Conservation (phyloP, 2,888 invertebrate species). For the Malthinus flaveolus region DNA sequence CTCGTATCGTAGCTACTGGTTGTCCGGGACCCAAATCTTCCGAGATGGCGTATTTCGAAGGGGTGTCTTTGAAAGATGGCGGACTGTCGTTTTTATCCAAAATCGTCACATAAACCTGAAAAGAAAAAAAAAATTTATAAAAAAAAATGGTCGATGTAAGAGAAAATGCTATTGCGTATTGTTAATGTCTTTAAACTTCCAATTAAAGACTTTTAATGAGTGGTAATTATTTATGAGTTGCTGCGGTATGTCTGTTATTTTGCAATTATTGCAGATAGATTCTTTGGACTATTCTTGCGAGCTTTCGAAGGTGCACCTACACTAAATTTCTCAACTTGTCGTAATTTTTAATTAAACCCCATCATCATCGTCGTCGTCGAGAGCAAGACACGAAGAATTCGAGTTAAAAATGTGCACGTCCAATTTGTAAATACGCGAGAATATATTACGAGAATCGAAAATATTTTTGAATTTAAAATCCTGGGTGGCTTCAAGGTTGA, state of each 20-base stretch:
- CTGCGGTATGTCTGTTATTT: conserved; percentile 21
- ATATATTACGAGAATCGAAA: conserved; percentile 16
- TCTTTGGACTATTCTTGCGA: conserved; percentile 11
- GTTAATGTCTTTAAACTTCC: conserved; percentile 18
- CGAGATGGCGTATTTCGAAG: conserved; percentile 74
- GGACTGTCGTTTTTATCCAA: conserved; percentile 94
- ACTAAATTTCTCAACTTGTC: too few species aligned
- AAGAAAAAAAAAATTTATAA: conserved; percentile 44
- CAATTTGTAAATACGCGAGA: background rate
- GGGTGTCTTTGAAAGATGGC: conserved; percentile 80
- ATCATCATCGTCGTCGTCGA: too few species aligned
- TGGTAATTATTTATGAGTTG: conserved; percentile 25
- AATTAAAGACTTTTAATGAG: conserved; percentile 25
- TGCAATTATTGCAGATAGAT: conserved; percentile 23
- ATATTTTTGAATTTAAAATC: conserved; percentile 2
- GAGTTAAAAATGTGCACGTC: too few species aligned
- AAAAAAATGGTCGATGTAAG: background rate
- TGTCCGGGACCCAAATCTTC: conserved; percentile 86
- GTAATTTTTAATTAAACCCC: too few species aligned
- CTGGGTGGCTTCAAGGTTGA: conserved; percentile 16
- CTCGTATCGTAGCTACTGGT: conserved; percentile 73
- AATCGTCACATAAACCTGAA: conserved; percentile 83
- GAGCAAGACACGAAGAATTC: too few species aligned
- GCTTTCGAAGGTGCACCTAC: too few species aligned
- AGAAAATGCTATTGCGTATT: background rate